phyloP scores from a whole-genome alignment of 2,888 invertebrate species.

The Nycteola revayana region DNA sequence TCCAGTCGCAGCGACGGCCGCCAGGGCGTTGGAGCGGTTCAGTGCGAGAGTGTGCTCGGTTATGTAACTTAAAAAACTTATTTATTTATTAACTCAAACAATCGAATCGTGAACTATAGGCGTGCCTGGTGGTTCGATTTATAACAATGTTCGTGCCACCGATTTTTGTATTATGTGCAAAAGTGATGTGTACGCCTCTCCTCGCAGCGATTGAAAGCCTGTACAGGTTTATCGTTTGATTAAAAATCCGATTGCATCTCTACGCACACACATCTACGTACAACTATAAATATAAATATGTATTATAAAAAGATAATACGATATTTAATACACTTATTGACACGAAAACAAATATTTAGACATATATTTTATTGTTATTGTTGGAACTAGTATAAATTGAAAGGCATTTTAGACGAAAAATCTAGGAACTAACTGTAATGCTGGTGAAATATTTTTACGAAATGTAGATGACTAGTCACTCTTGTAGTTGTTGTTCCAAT shows the following conservation, averaged over 20 bases:
- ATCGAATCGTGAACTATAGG: conserved; percentile 37
- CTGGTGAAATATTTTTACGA: not conserved
- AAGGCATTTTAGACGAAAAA: conserved; percentile 1
- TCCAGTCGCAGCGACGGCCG: conserved; percentile 78
- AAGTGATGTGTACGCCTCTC: conserved; percentile 73
- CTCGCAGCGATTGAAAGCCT: conserved; percentile 63
- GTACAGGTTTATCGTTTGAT: conserved; percentile 68
- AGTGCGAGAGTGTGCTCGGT: conserved; percentile 65
- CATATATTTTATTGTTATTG: conserved; percentile 16
- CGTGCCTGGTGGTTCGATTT: conserved; percentile 32
- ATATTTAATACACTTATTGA: too few species aligned
- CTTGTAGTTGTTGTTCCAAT: conserved; percentile 51
- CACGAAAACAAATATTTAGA: too few species aligned
- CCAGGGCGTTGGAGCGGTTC: conserved; percentile 75
- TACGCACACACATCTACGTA: conserved; percentile 23
- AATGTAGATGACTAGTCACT: conserved; percentile 29
- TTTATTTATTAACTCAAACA: conserved; percentile 73
- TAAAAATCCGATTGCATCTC: conserved; percentile 39
- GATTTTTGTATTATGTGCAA: conserved; percentile 48
- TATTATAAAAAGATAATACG: too few species aligned
- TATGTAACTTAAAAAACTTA: conserved; percentile 79
- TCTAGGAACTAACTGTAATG: too few species aligned
- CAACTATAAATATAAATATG: too few species aligned
- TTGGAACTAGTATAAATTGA: conserved; percentile 22
- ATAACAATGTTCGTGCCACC: conserved; percentile 16